phyloP scores from a whole-genome alignment of 2,888 invertebrate species.

The Microctonus brassicae region DNA sequence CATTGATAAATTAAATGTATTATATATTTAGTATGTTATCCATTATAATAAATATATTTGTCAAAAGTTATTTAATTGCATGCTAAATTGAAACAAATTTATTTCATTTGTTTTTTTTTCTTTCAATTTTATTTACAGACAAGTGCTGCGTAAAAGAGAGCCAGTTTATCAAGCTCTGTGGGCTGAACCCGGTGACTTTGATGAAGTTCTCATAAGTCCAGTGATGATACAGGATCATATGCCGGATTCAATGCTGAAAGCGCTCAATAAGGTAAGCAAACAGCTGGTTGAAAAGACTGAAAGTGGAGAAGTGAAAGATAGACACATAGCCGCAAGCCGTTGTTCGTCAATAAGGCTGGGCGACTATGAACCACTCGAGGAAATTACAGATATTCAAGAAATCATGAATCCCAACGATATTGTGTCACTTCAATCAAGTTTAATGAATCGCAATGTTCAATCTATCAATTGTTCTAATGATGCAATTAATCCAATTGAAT shows the following conservation, averaged over 20 bases:
- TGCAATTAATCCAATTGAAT: conserved; percentile 17
- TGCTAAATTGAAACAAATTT: not conserved
- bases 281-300: conserved; percentile 38
- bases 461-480: conserved; percentile 36
- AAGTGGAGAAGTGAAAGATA: conserved; percentile 44
- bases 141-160: conserved; percentile 78
- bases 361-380: conserved; percentile 62
- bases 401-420: conserved; percentile 9
- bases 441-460: conserved; percentile 32
- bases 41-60: not conserved
- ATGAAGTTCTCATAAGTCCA: conserved; percentile 89
- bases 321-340: conserved; percentile 52
- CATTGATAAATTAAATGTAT: not conserved
- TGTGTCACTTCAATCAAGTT: conserved; percentile 30
- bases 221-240: conserved; percentile 93
- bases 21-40: not conserved
- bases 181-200: conserved; percentile 87
- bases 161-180: conserved; percentile 90
- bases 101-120: not conserved
- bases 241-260: conserved; percentile 88
- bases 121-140: conserved; percentile 71
- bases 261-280: conserved; percentile 83
- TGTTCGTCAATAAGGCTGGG: conserved; percentile 59
- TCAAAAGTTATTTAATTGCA: not conserved
- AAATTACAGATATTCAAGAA: conserved; percentile 49